Conservation (phyloP, 2,888 invertebrate species). For the Electrophaes corylata region DNA sequence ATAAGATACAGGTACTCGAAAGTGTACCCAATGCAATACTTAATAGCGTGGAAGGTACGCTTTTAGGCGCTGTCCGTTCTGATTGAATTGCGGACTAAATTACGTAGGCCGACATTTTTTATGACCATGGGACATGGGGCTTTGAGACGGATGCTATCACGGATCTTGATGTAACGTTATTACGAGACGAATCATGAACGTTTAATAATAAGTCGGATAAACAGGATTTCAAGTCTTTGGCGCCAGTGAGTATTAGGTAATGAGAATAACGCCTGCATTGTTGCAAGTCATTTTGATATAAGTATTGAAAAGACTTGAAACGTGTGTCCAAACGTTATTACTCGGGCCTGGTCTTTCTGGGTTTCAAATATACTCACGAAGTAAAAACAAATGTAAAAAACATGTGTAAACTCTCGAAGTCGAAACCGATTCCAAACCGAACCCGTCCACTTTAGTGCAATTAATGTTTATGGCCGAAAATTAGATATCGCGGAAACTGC, state of each 20-base stretch:
- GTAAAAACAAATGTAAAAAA: constrained; percentile 31
- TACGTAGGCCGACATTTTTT: constrained; percentile 44
- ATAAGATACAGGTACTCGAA: not conserved
- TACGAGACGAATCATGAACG: constrained; percentile 29
- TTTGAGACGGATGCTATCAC: constrained; percentile 48
- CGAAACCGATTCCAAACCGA: constrained; percentile 37
- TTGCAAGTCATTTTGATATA: not conserved
- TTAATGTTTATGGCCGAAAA: constrained; percentile 72
- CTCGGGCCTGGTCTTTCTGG: not conserved
- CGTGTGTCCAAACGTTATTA: not conserved
- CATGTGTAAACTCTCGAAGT: constrained; percentile 36
- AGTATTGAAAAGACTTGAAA: not conserved
- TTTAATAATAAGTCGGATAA: constrained; percentile 11
- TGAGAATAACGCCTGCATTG: constrained; percentile 11
- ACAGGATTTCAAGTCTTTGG: constrained; percentile 28
- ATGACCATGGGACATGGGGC: constrained; percentile 21
- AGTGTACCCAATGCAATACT: constrained; percentile 38
- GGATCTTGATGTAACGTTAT: constrained; percentile 49
- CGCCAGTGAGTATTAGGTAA: constrained; percentile 31
- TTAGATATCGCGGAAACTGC: constrained; percentile 69
- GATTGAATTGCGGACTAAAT: constrained; percentile 40
- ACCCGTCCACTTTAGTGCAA: constrained; percentile 56
- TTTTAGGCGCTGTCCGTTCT: constrained; percentile 33
- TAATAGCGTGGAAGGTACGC: constrained; percentile 38
- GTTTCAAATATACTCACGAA: constrained; percentile 1